Evolutionary conservation across 2,797 vertebrate genomes (phyloP), one percentile per base, ranked within the genome.

Genomic region (Nannoperca australis): DNA sequence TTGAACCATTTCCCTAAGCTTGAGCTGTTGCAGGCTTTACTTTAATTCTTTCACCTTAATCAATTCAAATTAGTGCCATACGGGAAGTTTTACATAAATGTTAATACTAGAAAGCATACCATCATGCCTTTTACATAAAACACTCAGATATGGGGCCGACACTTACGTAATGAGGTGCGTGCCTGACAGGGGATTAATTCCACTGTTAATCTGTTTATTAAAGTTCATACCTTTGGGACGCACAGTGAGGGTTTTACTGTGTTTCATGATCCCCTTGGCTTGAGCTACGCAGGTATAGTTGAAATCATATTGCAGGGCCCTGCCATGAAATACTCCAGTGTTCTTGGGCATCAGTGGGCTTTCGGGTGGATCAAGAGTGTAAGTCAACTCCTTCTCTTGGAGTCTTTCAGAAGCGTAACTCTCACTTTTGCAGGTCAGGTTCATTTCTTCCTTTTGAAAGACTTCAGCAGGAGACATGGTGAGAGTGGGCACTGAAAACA

Each of bases 401-500:
- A 95, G 84, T 78, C 76, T 92, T 18, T 91, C 82, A 0, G 61
- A 38, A 15, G 86, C 86, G 2, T 69, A 3, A 6, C 0, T 50
- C 12, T 61, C 70, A 69, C 93, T 95, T 42, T 3, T 72, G 81
- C 95, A 96, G 34, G 30, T 87, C 1, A 96, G 51, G 0, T 0
- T 84, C 47, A 96, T 88, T 0, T 0, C 0, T 3, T 95, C 87
- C 9, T 1, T 77, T 68, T 92, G 89, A 76, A 95, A 95, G 56
- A 95, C 91, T 50, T 93, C 86, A 1, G 10, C 3, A 0, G 94
- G 92, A 15, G 49, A 69, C 74, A 92, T 72, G 36, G 49, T 90
- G 77, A 96, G 81, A 1, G 67, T 86, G 13, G 95, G 95, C 11
- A 18, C 58, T 1, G 95, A 95, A 76, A 95, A 96, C 45, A 96